Evolutionary conservation across 2,888 invertebrate genomes (phyloP).

Genomic region (Bombylius major): DNA sequence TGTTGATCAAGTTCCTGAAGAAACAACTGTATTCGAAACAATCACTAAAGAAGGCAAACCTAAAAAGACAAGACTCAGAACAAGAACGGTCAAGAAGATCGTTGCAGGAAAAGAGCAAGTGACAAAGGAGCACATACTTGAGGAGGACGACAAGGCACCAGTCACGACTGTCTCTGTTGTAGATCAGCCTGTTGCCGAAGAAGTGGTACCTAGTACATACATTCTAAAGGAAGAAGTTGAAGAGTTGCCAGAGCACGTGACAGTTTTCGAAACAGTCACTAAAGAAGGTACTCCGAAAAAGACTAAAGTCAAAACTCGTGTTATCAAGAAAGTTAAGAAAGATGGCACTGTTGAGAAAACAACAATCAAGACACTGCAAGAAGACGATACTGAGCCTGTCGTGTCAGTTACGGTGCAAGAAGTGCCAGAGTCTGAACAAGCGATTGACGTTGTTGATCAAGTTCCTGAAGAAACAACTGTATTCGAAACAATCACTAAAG

Average conservation of each 20-base stretch:
- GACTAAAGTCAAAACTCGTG: conserved; percentile 27
- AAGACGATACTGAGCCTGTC: conserved; percentile 28
- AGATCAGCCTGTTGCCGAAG: conserved; percentile 18
- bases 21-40: conserved; percentile 18
- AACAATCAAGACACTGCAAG: conserved; percentile 25
- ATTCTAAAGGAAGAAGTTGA: neutral
- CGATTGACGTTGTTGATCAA: conserved; percentile 9
- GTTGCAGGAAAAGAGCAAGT: conserved; percentile 23
- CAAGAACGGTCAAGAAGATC: conserved; percentile 15
- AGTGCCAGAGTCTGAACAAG: conserved; percentile 11
- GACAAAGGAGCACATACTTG: conserved; percentile 27
- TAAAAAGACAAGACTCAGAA: conserved; percentile 19
- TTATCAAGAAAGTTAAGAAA: conserved; percentile 26
- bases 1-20: conserved; percentile 19
- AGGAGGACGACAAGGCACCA: conserved; percentile 25
- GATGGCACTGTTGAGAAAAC: conserved; percentile 25
- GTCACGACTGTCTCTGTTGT: conserved; percentile 21
- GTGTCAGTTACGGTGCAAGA: conserved; percentile 28
- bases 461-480: conserved; percentile 16
- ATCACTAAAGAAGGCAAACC: conserved; percentile 22
- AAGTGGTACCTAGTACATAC: conserved; percentile 5
- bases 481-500: conserved; percentile 13
- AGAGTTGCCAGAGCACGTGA: conserved; percentile 23
- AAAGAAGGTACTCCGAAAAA: conserved; percentile 25
- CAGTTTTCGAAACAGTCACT: conserved; percentile 33